Percentiles rank a stretch among this genome's conserved stretches.
Conservation (phyloP, 2,888 invertebrate genomes). For the Phorcus lineatus region DNA sequence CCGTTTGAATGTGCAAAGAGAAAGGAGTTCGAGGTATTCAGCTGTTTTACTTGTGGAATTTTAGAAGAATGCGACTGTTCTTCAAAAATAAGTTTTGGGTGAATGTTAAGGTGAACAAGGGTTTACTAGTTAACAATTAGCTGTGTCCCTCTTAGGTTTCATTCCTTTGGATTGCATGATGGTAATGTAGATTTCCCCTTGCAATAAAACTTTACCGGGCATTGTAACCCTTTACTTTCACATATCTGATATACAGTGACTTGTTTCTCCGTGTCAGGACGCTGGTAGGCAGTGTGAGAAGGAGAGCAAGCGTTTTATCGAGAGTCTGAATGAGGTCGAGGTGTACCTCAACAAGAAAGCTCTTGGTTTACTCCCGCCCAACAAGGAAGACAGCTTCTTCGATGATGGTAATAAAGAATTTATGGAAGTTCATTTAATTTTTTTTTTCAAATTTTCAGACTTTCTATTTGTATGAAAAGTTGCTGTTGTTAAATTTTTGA, state of each 20-base stretch:
- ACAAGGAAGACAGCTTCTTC: not conserved
- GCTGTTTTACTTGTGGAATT: not conserved
- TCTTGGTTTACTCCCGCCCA: not conserved
- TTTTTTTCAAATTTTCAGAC: no score
- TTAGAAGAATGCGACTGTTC: not conserved
- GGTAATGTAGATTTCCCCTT: no score
- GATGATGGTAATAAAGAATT: not conserved
- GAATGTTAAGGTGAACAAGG: no score
- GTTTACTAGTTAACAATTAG: no score
- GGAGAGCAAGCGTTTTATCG: not conserved
- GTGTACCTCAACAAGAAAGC: constrained; percentile 27
- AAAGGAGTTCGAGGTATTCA: constrained; percentile 1
- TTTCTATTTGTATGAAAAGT: no score
- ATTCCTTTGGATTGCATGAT: no score
- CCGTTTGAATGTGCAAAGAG: not conserved
- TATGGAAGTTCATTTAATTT: no score
- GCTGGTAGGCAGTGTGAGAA: not conserved
- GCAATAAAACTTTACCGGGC: no score
- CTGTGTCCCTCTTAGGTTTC: no score
- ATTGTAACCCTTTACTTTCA: no score
- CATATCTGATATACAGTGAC: no score
- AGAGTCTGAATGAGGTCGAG: constrained; percentile 19
- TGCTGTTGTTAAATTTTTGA: no score
- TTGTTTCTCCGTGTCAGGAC: not conserved
- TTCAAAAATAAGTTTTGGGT: not conserved